Conservation (phyloP, 2,888 invertebrate species). For the Mythimna loreyi region DNA sequence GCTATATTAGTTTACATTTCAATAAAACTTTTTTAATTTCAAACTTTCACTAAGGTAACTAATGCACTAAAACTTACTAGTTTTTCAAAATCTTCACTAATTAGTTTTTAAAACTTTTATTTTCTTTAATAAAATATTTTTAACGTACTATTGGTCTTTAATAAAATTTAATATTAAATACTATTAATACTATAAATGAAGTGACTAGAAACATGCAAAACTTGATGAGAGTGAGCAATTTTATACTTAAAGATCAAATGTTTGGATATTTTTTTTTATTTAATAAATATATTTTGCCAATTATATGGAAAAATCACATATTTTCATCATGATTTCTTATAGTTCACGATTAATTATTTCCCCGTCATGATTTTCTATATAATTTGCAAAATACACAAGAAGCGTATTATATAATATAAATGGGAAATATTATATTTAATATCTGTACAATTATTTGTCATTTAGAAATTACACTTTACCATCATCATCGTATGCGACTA, state of each 20-base stretch:
- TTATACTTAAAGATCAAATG: constrained; percentile 68
- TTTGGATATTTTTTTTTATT: constrained; percentile 45
- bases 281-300: constrained; percentile 49
- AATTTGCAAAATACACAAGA: constrained; percentile 62
- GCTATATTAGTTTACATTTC: constrained; percentile 73
- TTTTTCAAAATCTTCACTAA: constrained; percentile 74
- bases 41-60: constrained; percentile 78
- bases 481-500: constrained; percentile 65
- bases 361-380: constrained; percentile 16
- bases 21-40: constrained; percentile 72
- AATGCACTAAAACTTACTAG: constrained; percentile 79
- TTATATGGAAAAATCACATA: constrained; percentile 20
- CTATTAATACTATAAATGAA: constrained; percentile 76
- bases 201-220: constrained; percentile 81
- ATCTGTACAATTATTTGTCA: constrained; percentile 85
- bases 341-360: not conserved
- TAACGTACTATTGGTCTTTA: constrained; percentile 88
- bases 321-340: not conserved
- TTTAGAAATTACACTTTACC: constrained; percentile 89
- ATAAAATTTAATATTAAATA: constrained; percentile 79
- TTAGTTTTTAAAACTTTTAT: constrained; percentile 76
- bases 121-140: constrained; percentile 83
- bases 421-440: constrained; percentile 70
- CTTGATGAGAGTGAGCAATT: constrained; percentile 84
- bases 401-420: constrained; percentile 65